Percentiles rank a stretch among this genome's conserved stretches.
Evolutionary conservation across 2,888 invertebrate genomes (phyloP).

Genomic region (Stenodema calcarata): DNA sequence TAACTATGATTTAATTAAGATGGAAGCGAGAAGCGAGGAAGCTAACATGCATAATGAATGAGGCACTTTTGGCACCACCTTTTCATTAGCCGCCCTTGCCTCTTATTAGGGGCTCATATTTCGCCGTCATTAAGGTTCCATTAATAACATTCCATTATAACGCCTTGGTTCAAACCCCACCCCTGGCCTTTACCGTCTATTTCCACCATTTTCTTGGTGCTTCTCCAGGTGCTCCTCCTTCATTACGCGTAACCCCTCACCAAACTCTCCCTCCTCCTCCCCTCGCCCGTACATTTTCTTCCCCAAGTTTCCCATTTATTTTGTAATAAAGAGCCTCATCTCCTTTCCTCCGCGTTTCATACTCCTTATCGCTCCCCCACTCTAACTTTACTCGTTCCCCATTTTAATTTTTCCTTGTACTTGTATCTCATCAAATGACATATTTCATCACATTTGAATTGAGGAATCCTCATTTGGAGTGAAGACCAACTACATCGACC

Average conservation of each 20-base stretch:
- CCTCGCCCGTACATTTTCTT: neutral
- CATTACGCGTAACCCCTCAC: conserved; percentile 22
- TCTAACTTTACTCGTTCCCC: neutral
- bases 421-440: too few relatives aligned
- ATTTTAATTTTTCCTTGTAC: too few relatives aligned
- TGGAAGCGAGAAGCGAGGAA: conserved; percentile 41
- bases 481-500: too few relatives aligned
- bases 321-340: conserved; percentile 41
- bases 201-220: conserved; percentile 28
- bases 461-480: too few relatives aligned
- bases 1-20: conserved; percentile 52
- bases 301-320: conserved; percentile 39
- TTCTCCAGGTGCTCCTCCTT: conserved; percentile 40
- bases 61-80: conserved; percentile 52
- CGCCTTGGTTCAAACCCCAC: conserved; percentile 38
- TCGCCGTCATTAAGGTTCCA: conserved; percentile 50
- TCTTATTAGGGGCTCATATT: conserved; percentile 52
- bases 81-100: conserved; percentile 48
- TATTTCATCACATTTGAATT: too few relatives aligned
- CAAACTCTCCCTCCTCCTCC: neutral
- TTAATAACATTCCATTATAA: conserved; percentile 52
- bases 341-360: neutral
- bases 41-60: conserved; percentile 52
- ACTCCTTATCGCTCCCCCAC: neutral
- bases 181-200: neutral